Base-by-base conservation (phyloP, 2,113 vertebrate genomes). In the Triplophysa dalaica region DNA sequence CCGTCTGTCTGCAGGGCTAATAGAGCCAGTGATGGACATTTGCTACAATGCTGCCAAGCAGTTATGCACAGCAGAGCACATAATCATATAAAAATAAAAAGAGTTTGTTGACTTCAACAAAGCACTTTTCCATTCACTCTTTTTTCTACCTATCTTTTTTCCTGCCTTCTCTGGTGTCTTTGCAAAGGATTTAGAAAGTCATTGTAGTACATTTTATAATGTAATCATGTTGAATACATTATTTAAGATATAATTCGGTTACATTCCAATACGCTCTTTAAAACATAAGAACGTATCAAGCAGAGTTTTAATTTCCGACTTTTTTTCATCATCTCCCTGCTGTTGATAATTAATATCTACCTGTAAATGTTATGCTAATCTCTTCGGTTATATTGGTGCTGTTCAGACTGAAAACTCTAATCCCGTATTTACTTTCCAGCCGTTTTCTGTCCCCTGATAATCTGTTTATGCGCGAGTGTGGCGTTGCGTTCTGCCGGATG, bases 381-480 rank as follows among this genome's bases (percentile, higher is more conserved):
- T 68, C 45, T 54, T 73, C 16, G 8, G 48, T 26, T 75, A 68
- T 74, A 75, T 84, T 48, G 41, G 24, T 22, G 56, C 26, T 58
- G 70, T 81, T 77, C 33, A 78, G 64, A 64, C 19, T 2, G 43
- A 69, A 69, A 81, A 78, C 77, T 78, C 76, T 81, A 81, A 79
- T 81, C 79, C 76, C 48, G 56, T 79, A 79, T 79, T 84, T 79
- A 79, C 70, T 79, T 75, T 64, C 48, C 70, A 74, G 81, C 61
- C 26, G 19, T 72, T 81, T 78, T 75, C 75, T 75, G 64, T 78
- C 76, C 85, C 88, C 82, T 87, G 82, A 87, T 92, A 92, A 93
- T 93, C 88, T 91, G 89, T 91, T 90, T 89, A 91, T 90, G 90
- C 88, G 58, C 85, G 84, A 86, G 90, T 88, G 89, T 91, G 88